Evolutionary conservation across 2,888 invertebrate species (phyloP).

Genomic region (Drosophila sordidula): DNA sequence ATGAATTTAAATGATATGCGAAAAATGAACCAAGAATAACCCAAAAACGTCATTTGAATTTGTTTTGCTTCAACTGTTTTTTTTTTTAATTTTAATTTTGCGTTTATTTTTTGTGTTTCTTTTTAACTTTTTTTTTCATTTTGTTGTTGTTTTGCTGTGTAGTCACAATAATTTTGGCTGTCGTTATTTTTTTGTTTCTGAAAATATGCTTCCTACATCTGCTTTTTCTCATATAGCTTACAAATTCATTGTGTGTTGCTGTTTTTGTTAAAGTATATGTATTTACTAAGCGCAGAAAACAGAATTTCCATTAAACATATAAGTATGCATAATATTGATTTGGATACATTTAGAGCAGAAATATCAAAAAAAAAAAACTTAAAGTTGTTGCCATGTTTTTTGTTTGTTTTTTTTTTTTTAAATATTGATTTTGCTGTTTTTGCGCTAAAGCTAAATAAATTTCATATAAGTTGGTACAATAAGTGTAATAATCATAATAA

Average conservation of each 20-base stretch:
- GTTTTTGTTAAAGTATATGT: constrained; percentile 12
- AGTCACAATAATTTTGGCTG: constrained; percentile 51
- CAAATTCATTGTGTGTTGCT: constrained; percentile 82
- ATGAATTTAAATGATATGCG: constrained; percentile 78
- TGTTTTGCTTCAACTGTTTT: constrained; percentile 42
- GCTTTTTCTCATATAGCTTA: constrained; percentile 67
- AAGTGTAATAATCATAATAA: constrained; percentile 66
- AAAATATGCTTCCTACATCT: constrained; percentile 35
- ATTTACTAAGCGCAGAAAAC: constrained; percentile 41
- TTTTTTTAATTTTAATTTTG: constrained; percentile 23
- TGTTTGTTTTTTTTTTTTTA: constrained; percentile 31
- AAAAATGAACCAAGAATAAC: constrained; percentile 54
- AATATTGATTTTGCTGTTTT: constrained; percentile 56
- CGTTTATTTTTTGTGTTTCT: constrained; percentile 57
- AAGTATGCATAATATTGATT: constrained; percentile 43
- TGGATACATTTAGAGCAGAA: constrained; percentile 54
- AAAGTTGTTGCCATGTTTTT: constrained; percentile 72
- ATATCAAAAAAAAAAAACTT: constrained; percentile 45
- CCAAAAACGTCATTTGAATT: constrained; percentile 48
- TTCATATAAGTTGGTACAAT: constrained; percentile 76
- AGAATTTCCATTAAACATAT: constrained; percentile 31
- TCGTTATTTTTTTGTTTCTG: constrained; percentile 26
- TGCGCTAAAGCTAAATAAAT: constrained; percentile 79
- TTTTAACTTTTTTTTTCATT: constrained; percentile 39
- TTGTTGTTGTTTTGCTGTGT: constrained; percentile 27